Conservation (phyloP, 2,797 vertebrate genomes). For the Luscinia luscinia region DNA sequence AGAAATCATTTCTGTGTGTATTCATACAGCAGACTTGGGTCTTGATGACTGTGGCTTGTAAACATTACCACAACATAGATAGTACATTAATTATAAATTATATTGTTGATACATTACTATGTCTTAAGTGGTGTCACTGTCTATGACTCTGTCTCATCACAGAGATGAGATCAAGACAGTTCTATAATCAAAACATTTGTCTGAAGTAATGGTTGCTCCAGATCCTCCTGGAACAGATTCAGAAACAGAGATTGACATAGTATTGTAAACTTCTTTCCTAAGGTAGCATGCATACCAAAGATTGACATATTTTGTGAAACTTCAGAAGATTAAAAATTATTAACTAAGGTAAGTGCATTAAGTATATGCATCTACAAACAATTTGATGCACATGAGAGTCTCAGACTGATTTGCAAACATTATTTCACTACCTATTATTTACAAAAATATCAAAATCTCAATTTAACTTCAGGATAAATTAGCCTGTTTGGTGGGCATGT, state of each 20-base stretch:
- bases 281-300: background rate
- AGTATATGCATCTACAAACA: background rate
- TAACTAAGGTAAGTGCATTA: background rate
- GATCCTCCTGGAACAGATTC: background rate
- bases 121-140: background rate
- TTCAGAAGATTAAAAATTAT: background rate
- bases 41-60: slow-evolving; percentile 10
- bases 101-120: background rate
- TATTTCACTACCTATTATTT: background rate
- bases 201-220: background rate
- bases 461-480: background rate
- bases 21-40: background rate
- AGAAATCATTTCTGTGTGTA: background rate
- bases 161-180: background rate
- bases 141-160: background rate
- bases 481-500: background rate
- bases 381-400: background rate
- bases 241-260: background rate
- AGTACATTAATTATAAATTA: slow-evolving; percentile 46
- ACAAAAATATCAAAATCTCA: background rate
- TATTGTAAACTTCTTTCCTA: background rate
- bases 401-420: background rate
- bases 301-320: background rate
- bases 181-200: background rate
- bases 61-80: slow-evolving; percentile 28